Conservation (phyloP, 2,888 invertebrate species). For the Drosophila histrio region DNA sequence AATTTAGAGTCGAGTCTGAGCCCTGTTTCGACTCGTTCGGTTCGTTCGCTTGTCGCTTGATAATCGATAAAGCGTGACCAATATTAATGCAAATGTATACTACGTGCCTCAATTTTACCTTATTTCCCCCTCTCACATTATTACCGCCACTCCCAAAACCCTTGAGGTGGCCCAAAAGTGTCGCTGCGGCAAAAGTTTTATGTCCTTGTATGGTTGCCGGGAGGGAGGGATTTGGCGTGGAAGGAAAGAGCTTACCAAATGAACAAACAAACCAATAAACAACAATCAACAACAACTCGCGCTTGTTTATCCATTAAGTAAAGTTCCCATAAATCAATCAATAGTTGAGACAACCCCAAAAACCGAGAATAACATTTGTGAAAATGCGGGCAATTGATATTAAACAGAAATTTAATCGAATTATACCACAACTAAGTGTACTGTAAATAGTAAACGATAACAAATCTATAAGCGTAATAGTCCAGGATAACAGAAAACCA, state of each 20-base stretch:
- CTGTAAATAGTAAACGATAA: not conserved
- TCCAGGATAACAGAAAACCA: not conserved
- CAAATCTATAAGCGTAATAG: not conserved
- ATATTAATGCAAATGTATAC: slow-evolving; percentile 65
- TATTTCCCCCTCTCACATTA: not conserved
- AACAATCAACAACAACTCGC: slow-evolving; percentile 31
- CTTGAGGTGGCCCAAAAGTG: slow-evolving; percentile 4
- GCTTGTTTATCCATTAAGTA: slow-evolving; percentile 52
- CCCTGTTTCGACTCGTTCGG: not conserved
- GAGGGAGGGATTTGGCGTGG: not conserved
- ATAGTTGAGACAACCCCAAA: slow-evolving; percentile 25
- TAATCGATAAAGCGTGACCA: slow-evolving; percentile 72
- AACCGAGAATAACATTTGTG: slow-evolving; percentile 28
- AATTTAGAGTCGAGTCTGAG: slow-evolving; percentile 37
- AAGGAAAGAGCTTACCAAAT: not conserved
- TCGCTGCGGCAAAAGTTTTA: slow-evolving; percentile 1
- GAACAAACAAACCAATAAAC: slow-evolving; percentile 31
- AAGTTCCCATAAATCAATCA: slow-evolving; percentile 70
- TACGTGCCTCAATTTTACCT: not conserved
- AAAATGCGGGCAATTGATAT: slow-evolving; percentile 31
- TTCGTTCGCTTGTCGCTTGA: slow-evolving; percentile 35
- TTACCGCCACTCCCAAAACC: not conserved
- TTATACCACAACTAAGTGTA: not conserved
- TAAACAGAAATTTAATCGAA: slow-evolving; percentile 16
- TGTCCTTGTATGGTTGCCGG: slow-evolving; percentile 33